Evolutionary conservation across 2,797 vertebrate genomes (phyloP).

Genomic region (Myiotriccus ornatus): DNA sequence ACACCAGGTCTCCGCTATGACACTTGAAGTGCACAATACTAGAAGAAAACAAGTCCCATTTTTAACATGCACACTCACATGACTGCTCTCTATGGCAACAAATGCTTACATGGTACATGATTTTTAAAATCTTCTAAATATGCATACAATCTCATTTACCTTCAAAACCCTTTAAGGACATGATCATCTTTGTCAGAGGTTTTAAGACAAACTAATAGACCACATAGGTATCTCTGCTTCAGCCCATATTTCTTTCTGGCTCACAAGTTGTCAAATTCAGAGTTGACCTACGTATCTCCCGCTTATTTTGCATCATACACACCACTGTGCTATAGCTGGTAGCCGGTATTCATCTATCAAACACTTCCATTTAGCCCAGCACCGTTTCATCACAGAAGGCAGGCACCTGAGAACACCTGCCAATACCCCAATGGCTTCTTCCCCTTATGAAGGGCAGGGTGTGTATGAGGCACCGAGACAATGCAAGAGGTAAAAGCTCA

Average conservation of each 20-base stretch:
- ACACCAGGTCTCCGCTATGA: not conserved
- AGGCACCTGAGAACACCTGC: not conserved
- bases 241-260: not conserved
- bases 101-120: not conserved
- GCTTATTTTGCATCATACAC: not conserved
- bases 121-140: not conserved
- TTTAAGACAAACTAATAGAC: not conserved
- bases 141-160: not conserved
- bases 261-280: not conserved
- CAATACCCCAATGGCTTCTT: not conserved
- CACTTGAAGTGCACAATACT: not conserved
- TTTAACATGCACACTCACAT: not conserved
- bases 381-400: not conserved
- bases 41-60: not conserved
- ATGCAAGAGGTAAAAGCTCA: not conserved
- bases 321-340: not conserved
- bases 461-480: accelerated
- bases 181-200: not conserved
- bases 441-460: not conserved
- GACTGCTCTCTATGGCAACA: not conserved
- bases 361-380: not conserved
- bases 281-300: not conserved
- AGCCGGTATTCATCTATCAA: not conserved
- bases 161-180: not conserved
- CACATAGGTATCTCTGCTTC: not conserved